phyloP scores from a whole-genome alignment of 1,140 invertebrate species.

The Euschistus heros region DNA sequence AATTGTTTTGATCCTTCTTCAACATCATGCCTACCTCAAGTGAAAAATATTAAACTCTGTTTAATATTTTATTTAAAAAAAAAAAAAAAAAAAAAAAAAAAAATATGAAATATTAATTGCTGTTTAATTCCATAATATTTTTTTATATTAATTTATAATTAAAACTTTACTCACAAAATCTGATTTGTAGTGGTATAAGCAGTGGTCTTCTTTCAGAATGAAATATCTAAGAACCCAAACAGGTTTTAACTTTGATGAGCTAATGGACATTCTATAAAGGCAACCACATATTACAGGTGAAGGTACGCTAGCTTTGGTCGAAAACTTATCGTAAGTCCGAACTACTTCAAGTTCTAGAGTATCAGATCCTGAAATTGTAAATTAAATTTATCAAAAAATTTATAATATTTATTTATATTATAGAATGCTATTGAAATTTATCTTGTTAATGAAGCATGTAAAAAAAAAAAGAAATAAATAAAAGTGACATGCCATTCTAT shows the following conservation, averaged over 20 bases:
- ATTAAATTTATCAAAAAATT: not conserved
- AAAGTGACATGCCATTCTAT: too few species aligned
- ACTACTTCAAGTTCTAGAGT: slow-evolving; percentile 78
- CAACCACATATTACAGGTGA: slow-evolving; percentile 51
- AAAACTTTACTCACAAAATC: slow-evolving; percentile 50
- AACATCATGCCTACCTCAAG: too few species aligned
- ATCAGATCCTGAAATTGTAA: slow-evolving; percentile 42
- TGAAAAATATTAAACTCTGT: not conserved
- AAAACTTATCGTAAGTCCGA: slow-evolving; percentile 67
- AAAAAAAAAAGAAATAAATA: too few species aligned
- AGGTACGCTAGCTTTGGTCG: slow-evolving; percentile 37
- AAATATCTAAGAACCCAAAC: slow-evolving; percentile 88
- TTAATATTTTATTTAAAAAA: not conserved
- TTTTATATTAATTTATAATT: not conserved
- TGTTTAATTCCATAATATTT: not conserved
- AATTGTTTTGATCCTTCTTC: too few species aligned
- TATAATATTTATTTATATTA: too few species aligned
- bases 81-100: not conserved
- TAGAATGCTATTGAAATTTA: too few species aligned
- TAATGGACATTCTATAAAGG: slow-evolving; percentile 58
- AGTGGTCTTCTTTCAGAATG: slow-evolving; percentile 79
- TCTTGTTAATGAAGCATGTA: too few species aligned
- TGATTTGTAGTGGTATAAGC: slow-evolving; percentile 90
- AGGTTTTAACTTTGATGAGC: slow-evolving; percentile 42
- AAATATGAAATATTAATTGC: not conserved